Evolutionary conservation across 2,797 vertebrate species (phyloP).

Genomic region (Sebastiscus tertius): DNA sequence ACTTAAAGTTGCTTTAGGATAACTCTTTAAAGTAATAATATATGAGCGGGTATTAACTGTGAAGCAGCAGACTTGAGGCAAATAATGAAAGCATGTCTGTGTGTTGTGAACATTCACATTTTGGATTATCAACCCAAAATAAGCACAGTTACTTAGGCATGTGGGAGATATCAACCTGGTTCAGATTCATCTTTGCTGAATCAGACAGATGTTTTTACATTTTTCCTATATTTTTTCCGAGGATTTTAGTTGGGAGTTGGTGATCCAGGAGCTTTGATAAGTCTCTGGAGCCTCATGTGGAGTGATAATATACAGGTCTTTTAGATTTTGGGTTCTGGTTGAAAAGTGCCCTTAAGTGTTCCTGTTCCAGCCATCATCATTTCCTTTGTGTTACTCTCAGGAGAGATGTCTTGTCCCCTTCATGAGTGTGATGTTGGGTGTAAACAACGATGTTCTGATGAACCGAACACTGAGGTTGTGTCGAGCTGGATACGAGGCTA

Average conservation of each 20-base stretch:
- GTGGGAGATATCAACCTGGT: background rate
- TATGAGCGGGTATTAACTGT: constrained; percentile 5
- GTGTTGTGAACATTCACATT: background rate
- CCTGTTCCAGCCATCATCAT: constrained; percentile 32
- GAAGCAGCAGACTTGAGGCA: background rate
- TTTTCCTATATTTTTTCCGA: background rate
- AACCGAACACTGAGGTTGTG: background rate
- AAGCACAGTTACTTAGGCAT: background rate
- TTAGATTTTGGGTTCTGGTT: constrained; percentile 23
- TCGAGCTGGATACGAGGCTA: constrained; percentile 3
- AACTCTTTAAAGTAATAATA: background rate
- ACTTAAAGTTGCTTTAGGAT: background rate
- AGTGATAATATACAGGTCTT: constrained; percentile 3
- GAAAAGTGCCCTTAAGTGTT: constrained; percentile 70
- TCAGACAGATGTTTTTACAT: background rate
- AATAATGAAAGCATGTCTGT: background rate
- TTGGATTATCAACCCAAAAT: background rate
- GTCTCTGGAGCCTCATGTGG: constrained; percentile 1
- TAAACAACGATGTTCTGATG: constrained; percentile 2
- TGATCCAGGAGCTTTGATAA: background rate
- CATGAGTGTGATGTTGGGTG: background rate
- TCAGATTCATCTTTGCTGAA: background rate
- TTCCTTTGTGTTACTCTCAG: constrained; percentile 10
- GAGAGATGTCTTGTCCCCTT: background rate
- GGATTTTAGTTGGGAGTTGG: background rate